Base-by-base conservation (phyloP, 2,797 vertebrate genomes). In the Paguma larvata region DNA sequence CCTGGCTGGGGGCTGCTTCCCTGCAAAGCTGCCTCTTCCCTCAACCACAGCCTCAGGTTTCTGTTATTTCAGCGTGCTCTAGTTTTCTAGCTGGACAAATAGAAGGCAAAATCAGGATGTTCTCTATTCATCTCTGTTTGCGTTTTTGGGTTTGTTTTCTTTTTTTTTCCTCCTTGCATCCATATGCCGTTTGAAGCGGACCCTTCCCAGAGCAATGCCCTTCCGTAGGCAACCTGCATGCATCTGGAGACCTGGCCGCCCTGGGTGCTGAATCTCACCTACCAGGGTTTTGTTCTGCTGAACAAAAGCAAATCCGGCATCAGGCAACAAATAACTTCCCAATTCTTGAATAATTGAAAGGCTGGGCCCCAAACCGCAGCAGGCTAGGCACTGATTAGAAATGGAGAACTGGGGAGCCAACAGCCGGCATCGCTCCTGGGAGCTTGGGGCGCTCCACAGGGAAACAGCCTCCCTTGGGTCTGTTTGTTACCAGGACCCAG, bases 311-410 rank as follows among this genome's bases (percentile, higher is more conserved):
- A 97, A 97, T 83, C 63, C 78, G 91, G 87, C 77, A 95, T 85
- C 92, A 90, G 90, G 92, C 95, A 97, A 97, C 87, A 94, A 95
- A 95, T 83, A 67, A 67, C 84, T 97, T 96, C 89, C 83, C 72
- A 78, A 88, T 97, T 92, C 96, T 70, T 98, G 92, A 98, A 98
- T 97, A 98, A 98, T 97, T 97, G 96, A 98, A 97, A 97, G 90
- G 38, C 97, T 94, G 92, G 73, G 85, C n/a, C 92, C 89, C 85
- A 85, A 59, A 68, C 89, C 85, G 0, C 97, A 98, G 95, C 97
- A 95, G 92, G 96, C 80, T 48, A 92, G 78, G 78, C 95, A 91
- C 48, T 92, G 95, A 96, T 97, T 91, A 95, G 97, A 97, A 95
- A 97, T 59, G 56, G 38, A 94, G 95, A 94, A 89, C 5, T 53